A percentile compares a stretch with the other conserved stretches of the same genome.
Conservation (phyloP, 1,140 invertebrate genomes). For the Eurosta solidaginis region DNA sequence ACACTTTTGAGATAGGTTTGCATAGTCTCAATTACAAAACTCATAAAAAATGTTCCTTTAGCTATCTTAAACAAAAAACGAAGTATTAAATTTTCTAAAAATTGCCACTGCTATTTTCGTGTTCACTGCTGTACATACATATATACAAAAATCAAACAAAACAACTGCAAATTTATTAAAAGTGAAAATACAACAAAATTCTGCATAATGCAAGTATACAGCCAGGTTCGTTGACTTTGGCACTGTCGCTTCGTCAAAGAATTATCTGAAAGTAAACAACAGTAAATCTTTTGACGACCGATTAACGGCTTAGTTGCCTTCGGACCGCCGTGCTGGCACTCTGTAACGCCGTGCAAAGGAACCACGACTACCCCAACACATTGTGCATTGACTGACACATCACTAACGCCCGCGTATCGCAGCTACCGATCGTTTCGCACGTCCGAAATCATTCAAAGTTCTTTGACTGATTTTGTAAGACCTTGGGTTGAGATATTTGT, state of each 20-base stretch:
- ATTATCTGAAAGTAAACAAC: slow-evolving; percentile 23
- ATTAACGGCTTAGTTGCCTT: neutral
- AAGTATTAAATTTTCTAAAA: too few relatives aligned
- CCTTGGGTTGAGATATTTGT: neutral
- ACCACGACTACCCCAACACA: neutral
- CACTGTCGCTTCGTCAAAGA: neutral
- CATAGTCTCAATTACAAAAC: too few relatives aligned
- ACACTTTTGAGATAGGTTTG: too few relatives aligned
- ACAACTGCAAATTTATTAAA: slow-evolving; percentile 11
- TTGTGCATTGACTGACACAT: slow-evolving; percentile 6
- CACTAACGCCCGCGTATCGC: neutral
- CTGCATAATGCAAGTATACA: neutral
- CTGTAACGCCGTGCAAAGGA: neutral
- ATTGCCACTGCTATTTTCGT: too few relatives aligned
- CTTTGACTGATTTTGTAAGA: slow-evolving; percentile 30
- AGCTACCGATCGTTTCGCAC: neutral
- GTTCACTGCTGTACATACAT: too few relatives aligned
- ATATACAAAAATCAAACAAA: neutral
- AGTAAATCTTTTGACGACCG: too few relatives aligned
- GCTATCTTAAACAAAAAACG: too few relatives aligned
- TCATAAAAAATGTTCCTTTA: too few relatives aligned
- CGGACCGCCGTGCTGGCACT: neutral
- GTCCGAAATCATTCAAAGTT: slow-evolving; percentile 21
- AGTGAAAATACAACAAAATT: slow-evolving; percentile 22
- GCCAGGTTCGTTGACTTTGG: neutral